Conservation (phyloP, 2,113 vertebrate genomes). For the Pterophyllum scalare region DNA sequence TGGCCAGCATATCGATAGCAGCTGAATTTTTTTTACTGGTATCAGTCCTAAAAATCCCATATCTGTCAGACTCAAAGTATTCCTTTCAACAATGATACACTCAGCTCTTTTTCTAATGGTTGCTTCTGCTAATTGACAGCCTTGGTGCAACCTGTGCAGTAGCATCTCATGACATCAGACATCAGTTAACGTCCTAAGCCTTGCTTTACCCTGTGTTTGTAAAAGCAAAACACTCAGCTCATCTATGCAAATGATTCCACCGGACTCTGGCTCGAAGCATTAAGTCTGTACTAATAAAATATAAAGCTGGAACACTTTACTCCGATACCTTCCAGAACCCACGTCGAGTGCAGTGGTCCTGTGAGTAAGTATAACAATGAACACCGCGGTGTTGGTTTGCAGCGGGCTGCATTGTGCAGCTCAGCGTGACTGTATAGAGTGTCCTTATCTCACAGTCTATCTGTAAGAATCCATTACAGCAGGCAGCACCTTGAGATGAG, state of each 20-base stretch:
- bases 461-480: constrained; percentile 78
- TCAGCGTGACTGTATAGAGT: constrained; percentile 66
- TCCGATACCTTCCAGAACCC: constrained; percentile 15
- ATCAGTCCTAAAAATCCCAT: no score
- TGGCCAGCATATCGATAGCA: no score
- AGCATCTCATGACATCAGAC: constrained; percentile 8
- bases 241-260: not conserved
- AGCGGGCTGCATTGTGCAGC: constrained; percentile 45
- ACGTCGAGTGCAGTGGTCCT: constrained; percentile 56
- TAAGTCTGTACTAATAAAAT: constrained; percentile 1
- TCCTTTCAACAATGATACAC: no score
- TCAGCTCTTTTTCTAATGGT: no score
- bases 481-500: constrained; percentile 69
- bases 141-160: constrained; percentile 11
- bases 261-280: not conserved
- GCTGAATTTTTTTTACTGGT: no score
- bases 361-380: constrained; percentile 67
- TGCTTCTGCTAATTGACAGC: constrained; percentile 39
- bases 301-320: constrained; percentile 12
- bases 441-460: constrained; percentile 74
- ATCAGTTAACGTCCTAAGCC: constrained; percentile 6
- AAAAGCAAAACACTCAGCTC: not conserved
- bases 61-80: no score
- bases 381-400: constrained; percentile 69
- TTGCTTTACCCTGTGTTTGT: not conserved